Evolutionary conservation across 1,140 invertebrate genomes (phyloP), one percentile per base, ranked within the genome.

Genomic region (Pseudomyrmex dendroicus): DNA sequence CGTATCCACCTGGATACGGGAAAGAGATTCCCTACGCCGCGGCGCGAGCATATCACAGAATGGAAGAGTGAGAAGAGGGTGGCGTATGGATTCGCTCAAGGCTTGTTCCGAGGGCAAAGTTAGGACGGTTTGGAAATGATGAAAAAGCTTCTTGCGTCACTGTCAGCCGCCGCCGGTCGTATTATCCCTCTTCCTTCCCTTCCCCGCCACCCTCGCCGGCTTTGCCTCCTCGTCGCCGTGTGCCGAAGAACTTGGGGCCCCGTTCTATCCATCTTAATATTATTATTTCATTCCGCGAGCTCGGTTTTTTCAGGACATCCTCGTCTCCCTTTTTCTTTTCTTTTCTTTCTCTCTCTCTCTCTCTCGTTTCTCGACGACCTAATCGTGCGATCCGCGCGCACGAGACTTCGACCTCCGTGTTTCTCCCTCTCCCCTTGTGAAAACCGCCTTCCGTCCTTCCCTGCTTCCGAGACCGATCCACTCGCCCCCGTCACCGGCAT

Each of bases 231-330:
- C 82, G 63, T 74, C 74, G 83, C 87, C 88, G 44, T 70, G 76
- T 90, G 86, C 88, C 90, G 89, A 90, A 87, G 86, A 91, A 87
- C 90, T 87, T 88, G 72, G 84, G 56, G 84, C 83, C 85, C 82
- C 84, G 87, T 86, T 86, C 90, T 89, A 90, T 92, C 90, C 91
- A 91, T 92, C 90, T 92, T 92, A 92, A 93, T 93, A 92, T 93
- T 93, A 93, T 93, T 92, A 93, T 92, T 93, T 92, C 91, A 93
- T 93, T 93, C 86, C 88, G 90, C 86, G 87, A 88, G 83, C 82
- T 78, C 76, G 90, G 89, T 92, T 90, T 35, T 35, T 91, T 91
- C 89, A 89, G 82, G 85, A 83, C 84, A 86, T 80, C 76, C 57
- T 63, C 57, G 54, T 66, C 44, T 66, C 44, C n/a, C n/a, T 46